A percentile compares a stretch with the other conserved stretches of the same genome.
Evolutionary conservation across 2,888 invertebrate species (phyloP).

Genomic region (Trichogramma evanescens): DNA sequence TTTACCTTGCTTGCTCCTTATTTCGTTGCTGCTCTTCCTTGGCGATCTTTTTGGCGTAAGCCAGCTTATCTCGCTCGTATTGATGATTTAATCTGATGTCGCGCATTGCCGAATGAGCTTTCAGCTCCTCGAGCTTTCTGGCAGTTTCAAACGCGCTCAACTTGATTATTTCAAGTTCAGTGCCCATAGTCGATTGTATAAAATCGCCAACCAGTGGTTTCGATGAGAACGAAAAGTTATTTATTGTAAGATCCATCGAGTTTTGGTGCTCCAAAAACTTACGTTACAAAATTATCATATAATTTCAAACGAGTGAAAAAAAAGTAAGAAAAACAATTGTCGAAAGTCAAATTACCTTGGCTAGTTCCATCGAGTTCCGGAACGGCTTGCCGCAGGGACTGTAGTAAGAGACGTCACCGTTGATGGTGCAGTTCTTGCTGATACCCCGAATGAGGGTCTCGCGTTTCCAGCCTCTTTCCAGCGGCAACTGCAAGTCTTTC

Average conservation of each 20-base stretch:
- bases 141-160: constrained; percentile 77
- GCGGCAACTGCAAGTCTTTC: constrained; percentile 41
- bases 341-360: constrained; percentile 42
- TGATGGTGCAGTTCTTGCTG: constrained; percentile 76
- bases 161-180: constrained; percentile 66
- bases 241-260: constrained; percentile 61
- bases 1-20: constrained; percentile 48
- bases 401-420: constrained; percentile 90
- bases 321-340: background rate
- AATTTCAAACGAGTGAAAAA: background rate
- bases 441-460: constrained; percentile 84
- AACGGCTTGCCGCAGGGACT: constrained; percentile 61
- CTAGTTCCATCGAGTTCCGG: constrained; percentile 56
- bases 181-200: constrained; percentile 62
- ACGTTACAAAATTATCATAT: background rate
- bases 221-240: constrained; percentile 89
- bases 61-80: constrained; percentile 44
- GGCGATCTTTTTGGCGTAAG: constrained; percentile 65
- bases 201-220: constrained; percentile 86
- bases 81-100: constrained; percentile 41
- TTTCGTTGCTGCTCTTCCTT: constrained; percentile 57
- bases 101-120: constrained; percentile 65
- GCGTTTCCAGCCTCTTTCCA: constrained; percentile 76
- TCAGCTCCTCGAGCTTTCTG: constrained; percentile 57
- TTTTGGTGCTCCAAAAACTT: constrained; percentile 44